Evolutionary conservation across 2,888 invertebrate genomes (phyloP).

Genomic region (Melieria picta): DNA sequence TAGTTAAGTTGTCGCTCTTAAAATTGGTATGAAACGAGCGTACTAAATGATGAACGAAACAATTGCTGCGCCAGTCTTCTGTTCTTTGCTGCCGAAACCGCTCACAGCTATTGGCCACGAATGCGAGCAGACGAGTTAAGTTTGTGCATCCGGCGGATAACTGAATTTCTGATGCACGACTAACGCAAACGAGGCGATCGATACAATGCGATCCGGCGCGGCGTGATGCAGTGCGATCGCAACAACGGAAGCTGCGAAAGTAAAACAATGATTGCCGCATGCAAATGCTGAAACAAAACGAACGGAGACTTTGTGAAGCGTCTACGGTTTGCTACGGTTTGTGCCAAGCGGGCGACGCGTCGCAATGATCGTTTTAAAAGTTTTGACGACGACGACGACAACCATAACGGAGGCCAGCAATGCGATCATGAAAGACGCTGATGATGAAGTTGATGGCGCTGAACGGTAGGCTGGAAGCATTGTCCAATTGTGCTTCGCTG

Average conservation of each 20-base stretch:
- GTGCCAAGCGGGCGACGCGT: too few species aligned
- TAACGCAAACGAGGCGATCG: slow-evolving; percentile 13
- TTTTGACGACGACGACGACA: not conserved
- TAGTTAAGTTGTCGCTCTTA: too few species aligned
- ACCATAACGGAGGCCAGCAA: not conserved
- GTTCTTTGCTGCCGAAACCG: too few species aligned
- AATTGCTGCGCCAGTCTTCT: too few species aligned
- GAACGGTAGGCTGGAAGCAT: not conserved
- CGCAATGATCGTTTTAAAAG: not conserved
- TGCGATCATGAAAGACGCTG: not conserved
- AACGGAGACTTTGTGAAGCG: slow-evolving; percentile 10
- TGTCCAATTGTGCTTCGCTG: not conserved
- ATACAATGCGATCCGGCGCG: too few species aligned
- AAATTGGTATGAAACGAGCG: too few species aligned
- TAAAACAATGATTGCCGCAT: slow-evolving; percentile 37
- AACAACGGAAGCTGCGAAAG: slow-evolving; percentile 45
- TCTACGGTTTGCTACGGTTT: slow-evolving; percentile 13
- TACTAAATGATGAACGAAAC: too few species aligned
- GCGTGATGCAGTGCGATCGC: slow-evolving; percentile 41
- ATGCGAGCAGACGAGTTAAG: too few species aligned
- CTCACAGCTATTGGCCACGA: too few species aligned
- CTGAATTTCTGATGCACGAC: not conserved
- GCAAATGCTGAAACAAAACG: not conserved
- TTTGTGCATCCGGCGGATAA: not conserved
- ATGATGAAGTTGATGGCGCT: not conserved